Evolutionary conservation across 1,140 invertebrate genomes (phyloP).

Genomic region (Thalassaphorura encarpata): DNA sequence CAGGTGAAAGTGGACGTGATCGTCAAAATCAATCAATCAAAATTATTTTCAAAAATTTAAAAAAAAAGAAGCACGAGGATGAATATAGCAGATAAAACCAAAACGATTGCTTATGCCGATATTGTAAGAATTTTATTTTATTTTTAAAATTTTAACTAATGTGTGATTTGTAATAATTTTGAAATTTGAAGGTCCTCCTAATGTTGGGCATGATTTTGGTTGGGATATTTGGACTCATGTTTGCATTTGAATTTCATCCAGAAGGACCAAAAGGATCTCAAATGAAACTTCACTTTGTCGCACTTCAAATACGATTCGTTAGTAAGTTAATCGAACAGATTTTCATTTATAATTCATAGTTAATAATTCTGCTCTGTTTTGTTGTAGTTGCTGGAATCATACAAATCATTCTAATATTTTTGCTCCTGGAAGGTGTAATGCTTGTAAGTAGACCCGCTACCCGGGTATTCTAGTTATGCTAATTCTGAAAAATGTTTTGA

Average conservation of each 20-base stretch:
- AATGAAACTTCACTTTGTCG: background rate
- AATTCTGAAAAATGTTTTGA: background rate
- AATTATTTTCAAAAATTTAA: no score
- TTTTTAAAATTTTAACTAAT: background rate
- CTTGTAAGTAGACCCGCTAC: background rate
- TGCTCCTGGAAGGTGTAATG: background rate
- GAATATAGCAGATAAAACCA: background rate
- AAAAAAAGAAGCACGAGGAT: no score
- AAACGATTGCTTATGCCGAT: background rate
- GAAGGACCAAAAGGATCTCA: background rate
- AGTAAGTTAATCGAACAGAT: background rate
- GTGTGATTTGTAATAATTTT: no score
- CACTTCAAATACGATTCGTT: background rate
- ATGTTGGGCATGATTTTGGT: background rate
- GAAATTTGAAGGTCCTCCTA: background rate
- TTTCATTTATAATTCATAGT: no score
- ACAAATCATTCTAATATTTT: background rate
- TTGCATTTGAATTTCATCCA: background rate
- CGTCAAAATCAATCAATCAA: no score
- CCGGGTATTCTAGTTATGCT: background rate
- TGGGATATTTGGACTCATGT: background rate
- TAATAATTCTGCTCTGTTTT: background rate
- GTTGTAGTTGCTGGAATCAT: slow-evolving; percentile 2
- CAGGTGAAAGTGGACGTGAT: no score
- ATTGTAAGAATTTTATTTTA: background rate